Conservation (phyloP, 1,140 invertebrate genomes). For the Heliconius eleuchia region DNA sequence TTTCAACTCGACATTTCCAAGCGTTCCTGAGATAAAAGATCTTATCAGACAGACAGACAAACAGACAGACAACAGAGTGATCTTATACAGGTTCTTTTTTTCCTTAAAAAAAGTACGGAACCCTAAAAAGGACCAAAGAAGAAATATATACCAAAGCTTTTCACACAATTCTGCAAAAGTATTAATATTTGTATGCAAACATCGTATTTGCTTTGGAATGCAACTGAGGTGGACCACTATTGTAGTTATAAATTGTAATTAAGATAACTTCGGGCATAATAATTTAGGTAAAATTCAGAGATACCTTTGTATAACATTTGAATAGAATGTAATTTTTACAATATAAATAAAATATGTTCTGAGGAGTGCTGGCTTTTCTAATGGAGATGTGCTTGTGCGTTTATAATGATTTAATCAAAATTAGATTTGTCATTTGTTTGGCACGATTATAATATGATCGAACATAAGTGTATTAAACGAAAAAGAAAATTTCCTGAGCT, state of each 20-base stretch:
- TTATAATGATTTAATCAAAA: too few relatives aligned
- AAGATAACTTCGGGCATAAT: neutral
- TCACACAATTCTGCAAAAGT: neutral
- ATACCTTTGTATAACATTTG: neutral
- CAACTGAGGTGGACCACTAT: neutral
- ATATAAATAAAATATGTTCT: neutral
- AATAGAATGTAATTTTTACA: neutral
- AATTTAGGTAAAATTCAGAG: neutral
- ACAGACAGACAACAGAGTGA: too few relatives aligned
- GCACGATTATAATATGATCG: too few relatives aligned
- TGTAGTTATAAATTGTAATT: neutral
- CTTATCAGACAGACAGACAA: too few relatives aligned
- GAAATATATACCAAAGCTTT: neutral
- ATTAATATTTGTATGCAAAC: neutral
- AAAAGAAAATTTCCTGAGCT: neutral
- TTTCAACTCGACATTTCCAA: too few relatives aligned
- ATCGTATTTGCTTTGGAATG: neutral
- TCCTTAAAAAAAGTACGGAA: too few relatives aligned
- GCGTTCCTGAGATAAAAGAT: too few relatives aligned
- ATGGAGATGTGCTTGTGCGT: too few relatives aligned
- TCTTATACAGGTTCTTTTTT: too few relatives aligned
- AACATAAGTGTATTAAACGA: too few relatives aligned
- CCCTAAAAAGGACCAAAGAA: too few relatives aligned
- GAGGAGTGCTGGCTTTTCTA: neutral
- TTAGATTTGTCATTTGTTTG: too few relatives aligned